phyloP scores from a whole-genome alignment of 1,140 invertebrate genomes.

The Dinoponera quadriceps region DNA sequence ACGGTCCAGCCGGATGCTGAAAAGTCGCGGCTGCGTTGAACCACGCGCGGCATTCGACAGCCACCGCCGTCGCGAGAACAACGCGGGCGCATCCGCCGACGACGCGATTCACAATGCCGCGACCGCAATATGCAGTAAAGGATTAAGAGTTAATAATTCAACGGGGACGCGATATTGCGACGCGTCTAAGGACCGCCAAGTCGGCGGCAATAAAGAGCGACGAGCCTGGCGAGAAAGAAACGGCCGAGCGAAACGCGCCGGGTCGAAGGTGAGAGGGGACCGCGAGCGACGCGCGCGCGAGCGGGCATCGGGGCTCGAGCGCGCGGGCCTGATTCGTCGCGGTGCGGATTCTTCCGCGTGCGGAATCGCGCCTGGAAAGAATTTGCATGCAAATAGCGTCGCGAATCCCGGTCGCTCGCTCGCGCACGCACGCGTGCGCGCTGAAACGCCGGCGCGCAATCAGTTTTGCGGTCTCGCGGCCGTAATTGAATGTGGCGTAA shows the following conservation, averaged over 20 bases:
- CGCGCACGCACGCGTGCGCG: background rate
- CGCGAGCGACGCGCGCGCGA: conserved; percentile 9
- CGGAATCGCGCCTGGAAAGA: conserved; percentile 66
- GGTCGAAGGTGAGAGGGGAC: conserved; percentile 68
- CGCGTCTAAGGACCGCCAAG: conserved; percentile 50
- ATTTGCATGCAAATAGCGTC: conserved; percentile 84
- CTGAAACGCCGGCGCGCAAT: conserved; percentile 71
- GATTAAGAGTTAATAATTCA: conserved; percentile 72
- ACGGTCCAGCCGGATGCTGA: conserved; percentile 18
- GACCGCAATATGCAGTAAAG: conserved; percentile 67
- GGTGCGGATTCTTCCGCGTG: conserved; percentile 70
- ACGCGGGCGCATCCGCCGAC: conserved; percentile 27
- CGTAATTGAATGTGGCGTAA: conserved; percentile 84
- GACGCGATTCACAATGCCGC: conserved; percentile 55
- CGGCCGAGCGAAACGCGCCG: conserved; percentile 60
- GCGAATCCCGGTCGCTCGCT: conserved; percentile 69
- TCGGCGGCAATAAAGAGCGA: conserved; percentile 65
- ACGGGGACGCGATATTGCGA: conserved; percentile 57
- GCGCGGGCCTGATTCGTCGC: conserved; percentile 67
- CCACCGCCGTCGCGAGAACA: conserved; percentile 13
- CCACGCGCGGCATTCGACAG: conserved; percentile 24
- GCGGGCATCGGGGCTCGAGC: conserved; percentile 11
- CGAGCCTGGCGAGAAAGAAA: conserved; percentile 46
- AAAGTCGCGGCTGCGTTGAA: conserved; percentile 41
- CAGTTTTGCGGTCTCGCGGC: conserved; percentile 80